Evolutionary conservation across 2,113 vertebrate genomes (phyloP), one percentile per base, ranked within the genome.

Genomic region (Propithecus coquereli): DNA sequence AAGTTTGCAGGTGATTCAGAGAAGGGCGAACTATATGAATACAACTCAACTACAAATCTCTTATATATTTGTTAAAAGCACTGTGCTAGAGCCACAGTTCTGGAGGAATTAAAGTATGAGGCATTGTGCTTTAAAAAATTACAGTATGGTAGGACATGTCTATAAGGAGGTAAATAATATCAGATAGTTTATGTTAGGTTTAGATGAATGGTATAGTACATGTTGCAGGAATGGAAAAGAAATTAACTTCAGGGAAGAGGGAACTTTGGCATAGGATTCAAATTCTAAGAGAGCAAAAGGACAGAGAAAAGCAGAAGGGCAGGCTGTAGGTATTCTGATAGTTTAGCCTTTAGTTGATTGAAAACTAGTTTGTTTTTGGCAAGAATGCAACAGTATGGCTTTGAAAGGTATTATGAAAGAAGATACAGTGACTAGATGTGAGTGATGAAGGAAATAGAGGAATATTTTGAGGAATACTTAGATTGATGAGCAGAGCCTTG

Each of bases 81-180:
- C 32, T 81, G 59, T 90, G 22, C 40, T 85, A 86, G 13, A 88
- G 22, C 7, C 63, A 71, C 54, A 54, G 11, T 83, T 85, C 32
- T 95, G 63, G 37, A 77, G 50, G 25, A 91, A 95, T 91, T 91
- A 37, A 87, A 54, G 10, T 83, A 83, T 73, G 37, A 96, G 18
- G 37, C 25, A 86, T 70, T 94, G 8, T 83, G 14, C 8, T 73
- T 92, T 71, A 80, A 80, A 84, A 83, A 82, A 47, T n/a, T 91
- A 63, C n/a, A 66, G 6, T 68, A 22, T n/a, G 71, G 43, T 73
- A 66, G 71, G 37, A 77, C 23, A 40, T 91, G 9, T n/a, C 43
- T 43, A 50, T 43, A 61, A 91, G 88, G 50, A 83, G 14, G 32
- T 52, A 91, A 77, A 89, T 83, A 76, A 43, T 91, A 65, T 54